Conservation (phyloP, 2,797 vertebrate species). For the Merluccius polli region DNA sequence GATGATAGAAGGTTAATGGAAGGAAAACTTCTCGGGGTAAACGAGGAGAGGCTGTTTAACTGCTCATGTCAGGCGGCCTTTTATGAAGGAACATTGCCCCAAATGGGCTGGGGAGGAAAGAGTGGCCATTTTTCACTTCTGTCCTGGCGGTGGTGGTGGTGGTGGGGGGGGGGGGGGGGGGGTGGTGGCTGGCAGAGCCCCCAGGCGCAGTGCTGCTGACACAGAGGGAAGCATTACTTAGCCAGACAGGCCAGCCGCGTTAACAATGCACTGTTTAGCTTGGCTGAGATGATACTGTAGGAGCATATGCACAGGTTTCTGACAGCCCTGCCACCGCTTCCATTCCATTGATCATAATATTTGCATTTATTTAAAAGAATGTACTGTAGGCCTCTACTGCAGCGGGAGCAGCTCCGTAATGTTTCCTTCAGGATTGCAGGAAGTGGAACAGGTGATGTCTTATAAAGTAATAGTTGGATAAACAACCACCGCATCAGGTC, state of each 20-base stretch:
- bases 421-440: background rate
- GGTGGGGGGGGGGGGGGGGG: too few relatives aligned
- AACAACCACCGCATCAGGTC: background rate
- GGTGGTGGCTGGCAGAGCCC: conserved; percentile 30
- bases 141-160: conserved; percentile 9
- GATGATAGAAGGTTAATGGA: conserved; percentile 61
- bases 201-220: conserved; percentile 47
- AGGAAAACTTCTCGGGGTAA: conserved; percentile 41
- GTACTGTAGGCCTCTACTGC: background rate
- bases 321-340: background rate
- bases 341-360: background rate
- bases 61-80: conserved; percentile 44
- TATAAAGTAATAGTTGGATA: background rate
- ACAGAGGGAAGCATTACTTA: conserved; percentile 27
- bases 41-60: conserved; percentile 36
- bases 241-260: conserved; percentile 15
- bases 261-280: background rate
- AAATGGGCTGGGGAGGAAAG: conserved; percentile 41
- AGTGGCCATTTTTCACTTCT: conserved; percentile 35
- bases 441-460: background rate
- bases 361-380: background rate
- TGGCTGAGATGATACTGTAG: too few relatives aligned
- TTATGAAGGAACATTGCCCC: conserved; percentile 41
- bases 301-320: background rate
- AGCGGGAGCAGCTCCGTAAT: background rate